phyloP scores from a whole-genome alignment of 2,797 vertebrate species.

The Diceros bicornis region DNA sequence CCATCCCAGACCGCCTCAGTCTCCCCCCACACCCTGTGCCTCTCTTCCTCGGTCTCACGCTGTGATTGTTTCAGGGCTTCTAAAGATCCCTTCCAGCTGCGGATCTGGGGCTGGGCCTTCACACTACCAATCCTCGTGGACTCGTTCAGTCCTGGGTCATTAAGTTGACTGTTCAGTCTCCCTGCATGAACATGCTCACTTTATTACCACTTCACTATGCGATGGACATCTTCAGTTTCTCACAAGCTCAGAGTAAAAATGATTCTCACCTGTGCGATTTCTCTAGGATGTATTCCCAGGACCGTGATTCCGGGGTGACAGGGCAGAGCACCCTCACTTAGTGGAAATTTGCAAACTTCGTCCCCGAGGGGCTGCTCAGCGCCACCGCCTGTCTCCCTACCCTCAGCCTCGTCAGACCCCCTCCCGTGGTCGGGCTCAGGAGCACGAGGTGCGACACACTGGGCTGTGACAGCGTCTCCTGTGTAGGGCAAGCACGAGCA shows the following conservation, averaged over 20 bases:
- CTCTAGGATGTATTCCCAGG: not conserved
- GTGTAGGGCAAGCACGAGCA: fast-evolving
- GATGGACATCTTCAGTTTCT: not conserved
- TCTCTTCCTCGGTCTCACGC: fast-evolving
- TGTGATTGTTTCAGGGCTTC: not conserved
- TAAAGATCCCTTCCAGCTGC: fast-evolving
- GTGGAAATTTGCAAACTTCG: fast-evolving
- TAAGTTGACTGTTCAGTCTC: fast-evolving
- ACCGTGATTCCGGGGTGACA: fast-evolving
- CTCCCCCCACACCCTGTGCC: not conserved
- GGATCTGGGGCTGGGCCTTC: fast-evolving
- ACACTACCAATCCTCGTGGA: fast-evolving
- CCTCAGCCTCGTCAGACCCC: fast-evolving
- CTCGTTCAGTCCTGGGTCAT: fast-evolving
- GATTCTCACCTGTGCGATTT: not conserved
- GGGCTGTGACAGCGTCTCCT: not conserved
- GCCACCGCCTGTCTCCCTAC: fast-evolving
- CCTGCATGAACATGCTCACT: fast-evolving
- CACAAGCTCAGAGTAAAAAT: not conserved
- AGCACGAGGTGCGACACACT: fast-evolving
- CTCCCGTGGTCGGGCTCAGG: not conserved
- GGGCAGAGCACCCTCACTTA: fast-evolving
- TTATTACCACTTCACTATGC: fast-evolving
- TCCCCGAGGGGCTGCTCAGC: fast-evolving
- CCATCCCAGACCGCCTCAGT: not conserved